phyloP scores from a whole-genome alignment of 2,113 vertebrate genomes.

The Beaufortia kweichowensis region DNA sequence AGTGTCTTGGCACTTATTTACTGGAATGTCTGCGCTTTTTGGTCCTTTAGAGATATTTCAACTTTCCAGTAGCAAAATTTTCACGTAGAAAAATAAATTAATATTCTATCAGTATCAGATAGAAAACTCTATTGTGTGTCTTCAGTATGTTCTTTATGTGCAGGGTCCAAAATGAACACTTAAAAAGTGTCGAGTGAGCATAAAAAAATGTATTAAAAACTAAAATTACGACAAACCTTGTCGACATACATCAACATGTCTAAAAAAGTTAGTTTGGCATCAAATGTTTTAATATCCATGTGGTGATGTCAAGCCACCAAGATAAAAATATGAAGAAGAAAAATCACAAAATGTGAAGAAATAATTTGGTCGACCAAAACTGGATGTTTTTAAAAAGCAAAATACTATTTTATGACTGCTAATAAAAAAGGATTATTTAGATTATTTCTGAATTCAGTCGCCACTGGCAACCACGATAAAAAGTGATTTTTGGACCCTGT shows the following conservation, averaged over 20 bases:
- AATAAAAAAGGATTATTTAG: too few relatives aligned
- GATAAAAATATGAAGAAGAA: too few relatives aligned
- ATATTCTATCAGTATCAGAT: conserved; percentile 53
- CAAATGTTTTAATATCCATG: too few relatives aligned
- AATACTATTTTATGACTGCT: not conserved
- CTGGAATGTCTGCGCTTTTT: conserved; percentile 42
- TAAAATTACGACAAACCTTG: too few relatives aligned
- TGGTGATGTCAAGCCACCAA: too few relatives aligned
- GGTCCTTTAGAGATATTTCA: conserved; percentile 52
- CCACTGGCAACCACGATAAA: not conserved
- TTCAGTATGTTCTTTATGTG: not conserved
- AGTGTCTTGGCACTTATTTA: not conserved
- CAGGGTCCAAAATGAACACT: conserved; percentile 41
- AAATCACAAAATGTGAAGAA: too few relatives aligned
- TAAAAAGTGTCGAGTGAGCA: too few relatives aligned
- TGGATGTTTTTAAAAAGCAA: not conserved
- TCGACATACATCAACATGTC: too few relatives aligned
- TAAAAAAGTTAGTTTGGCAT: not conserved
- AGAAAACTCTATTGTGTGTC: conserved; percentile 44
- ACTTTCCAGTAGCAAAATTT: conserved; percentile 64
- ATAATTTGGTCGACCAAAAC: too few relatives aligned
- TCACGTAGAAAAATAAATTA: conserved; percentile 75
- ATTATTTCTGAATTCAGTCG: not conserved
- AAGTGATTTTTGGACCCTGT: conserved; percentile 10
- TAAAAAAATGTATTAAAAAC: too few relatives aligned